Percentiles rank a stretch among this genome's conserved stretches.
Evolutionary conservation across 2,113 vertebrate species (phyloP).

Genomic region (Salvelinus namaycush): DNA sequence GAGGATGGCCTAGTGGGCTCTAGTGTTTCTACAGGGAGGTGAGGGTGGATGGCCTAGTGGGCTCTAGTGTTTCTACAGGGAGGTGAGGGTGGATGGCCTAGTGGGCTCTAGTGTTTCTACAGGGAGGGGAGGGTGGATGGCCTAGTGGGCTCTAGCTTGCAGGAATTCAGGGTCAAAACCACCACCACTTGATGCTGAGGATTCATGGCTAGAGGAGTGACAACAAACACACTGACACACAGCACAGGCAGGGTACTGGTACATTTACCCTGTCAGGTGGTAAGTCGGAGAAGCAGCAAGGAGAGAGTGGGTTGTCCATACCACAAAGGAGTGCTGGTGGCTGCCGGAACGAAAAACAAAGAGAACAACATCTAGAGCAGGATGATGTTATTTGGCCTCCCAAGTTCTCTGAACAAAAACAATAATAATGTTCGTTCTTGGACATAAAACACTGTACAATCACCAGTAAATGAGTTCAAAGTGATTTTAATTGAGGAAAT

Average conservation of each 20-base stretch:
- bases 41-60: too few species aligned
- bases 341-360: slow-evolving; percentile 69
- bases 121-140: slow-evolving; percentile 14
- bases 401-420: too few species aligned
- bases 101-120: too few species aligned
- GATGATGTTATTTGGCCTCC: too few species aligned
- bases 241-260: slow-evolving; percentile 48
- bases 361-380: slow-evolving; percentile 63
- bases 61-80: too few species aligned
- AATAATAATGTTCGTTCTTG: too few species aligned
- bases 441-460: too few species aligned
- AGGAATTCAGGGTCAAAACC: slow-evolving; percentile 23
- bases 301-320: slow-evolving; percentile 75
- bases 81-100: too few species aligned
- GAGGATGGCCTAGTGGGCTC: too few species aligned
- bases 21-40: too few species aligned
- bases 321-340: slow-evolving; percentile 78
- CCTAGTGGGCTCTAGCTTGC: slow-evolving; percentile 30
- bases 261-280: slow-evolving; percentile 76
- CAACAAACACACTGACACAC: slow-evolving; percentile 65
- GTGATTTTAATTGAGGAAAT: too few species aligned
- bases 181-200: slow-evolving; percentile 33
- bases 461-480: too few species aligned
- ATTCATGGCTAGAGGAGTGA: slow-evolving; percentile 44
- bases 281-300: slow-evolving; percentile 73